These are phyloP conservation scores for Geodia barretti DNA, from an alignment of 37 sponge, comb jelly and placozoan species.

Conservation along the genomic window DNA sequence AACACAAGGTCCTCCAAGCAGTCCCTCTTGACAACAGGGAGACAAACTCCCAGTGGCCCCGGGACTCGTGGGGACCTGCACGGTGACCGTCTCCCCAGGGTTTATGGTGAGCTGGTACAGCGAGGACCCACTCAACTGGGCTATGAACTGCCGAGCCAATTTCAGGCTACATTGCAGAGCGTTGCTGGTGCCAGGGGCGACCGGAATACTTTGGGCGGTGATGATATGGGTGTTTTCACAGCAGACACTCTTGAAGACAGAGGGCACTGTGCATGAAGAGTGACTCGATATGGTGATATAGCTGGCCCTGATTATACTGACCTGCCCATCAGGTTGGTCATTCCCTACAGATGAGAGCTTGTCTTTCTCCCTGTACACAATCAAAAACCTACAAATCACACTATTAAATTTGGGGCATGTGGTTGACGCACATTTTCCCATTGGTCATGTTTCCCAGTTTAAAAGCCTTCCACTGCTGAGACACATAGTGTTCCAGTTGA, in stretches of 20 bases:
- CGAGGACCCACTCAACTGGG: conserved; percentile 9
- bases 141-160: conserved; percentile 44
- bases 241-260: background rate
- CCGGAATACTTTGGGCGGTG: background rate
- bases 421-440: too few species aligned
- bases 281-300: too few species aligned
- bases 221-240: background rate
- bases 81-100: conserved; percentile 74
- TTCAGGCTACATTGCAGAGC: conserved; percentile 72
- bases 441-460: too few species aligned
- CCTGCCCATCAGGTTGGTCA: too few species aligned
- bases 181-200: conserved; percentile 49
- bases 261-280: background rate
- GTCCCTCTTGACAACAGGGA: conserved; percentile 73
- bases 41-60: conserved; percentile 79
- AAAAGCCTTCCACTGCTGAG: conserved; percentile 30
- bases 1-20: conserved; percentile 78
- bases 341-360: too few species aligned
- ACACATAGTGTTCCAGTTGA: conserved; percentile 13
- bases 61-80: conserved; percentile 77
- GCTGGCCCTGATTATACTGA: too few species aligned
- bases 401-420: too few species aligned
- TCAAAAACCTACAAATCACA: too few species aligned
- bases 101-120: conserved; percentile 37
- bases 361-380: too few species aligned